Evolutionary conservation across 2,113 vertebrate species (phyloP).

Genomic region (Myrmophylax atrothorax): DNA sequence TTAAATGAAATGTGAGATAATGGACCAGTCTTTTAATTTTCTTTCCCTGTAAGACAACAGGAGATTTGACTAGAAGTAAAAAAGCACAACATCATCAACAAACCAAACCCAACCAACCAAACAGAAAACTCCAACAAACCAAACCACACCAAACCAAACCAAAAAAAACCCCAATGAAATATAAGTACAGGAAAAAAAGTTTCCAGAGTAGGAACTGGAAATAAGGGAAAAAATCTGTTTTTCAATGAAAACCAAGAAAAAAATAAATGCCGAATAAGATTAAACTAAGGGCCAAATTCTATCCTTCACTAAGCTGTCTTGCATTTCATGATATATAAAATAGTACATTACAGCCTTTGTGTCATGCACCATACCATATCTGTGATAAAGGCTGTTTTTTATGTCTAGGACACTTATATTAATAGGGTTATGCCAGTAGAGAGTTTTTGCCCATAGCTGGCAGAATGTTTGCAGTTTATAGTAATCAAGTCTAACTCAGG

Average conservation of each 20-base stretch:
- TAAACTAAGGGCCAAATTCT: not conserved
- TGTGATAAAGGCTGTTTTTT: not conserved
- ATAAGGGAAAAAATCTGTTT: not conserved
- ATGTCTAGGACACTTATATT: not conserved
- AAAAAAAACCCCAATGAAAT: constrained; percentile 46
- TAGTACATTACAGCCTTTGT: not conserved
- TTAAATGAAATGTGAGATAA: constrained; percentile 76
- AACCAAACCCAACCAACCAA: too few relatives aligned
- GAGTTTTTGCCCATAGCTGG: not conserved
- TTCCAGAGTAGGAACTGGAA: constrained; percentile 2
- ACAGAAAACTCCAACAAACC: too few relatives aligned
- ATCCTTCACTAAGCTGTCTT: not conserved
- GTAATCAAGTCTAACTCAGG: not conserved
- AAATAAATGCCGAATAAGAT: not conserved
- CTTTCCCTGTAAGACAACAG: constrained; percentile 44
- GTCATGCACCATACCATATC: not conserved
- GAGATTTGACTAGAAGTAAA: constrained; percentile 65
- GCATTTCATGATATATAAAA: not conserved
- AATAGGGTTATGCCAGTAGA: not conserved
- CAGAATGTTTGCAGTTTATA: not conserved
- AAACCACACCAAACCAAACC: constrained; percentile 43
- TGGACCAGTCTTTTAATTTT: constrained; percentile 46
- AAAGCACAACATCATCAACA: not conserved
- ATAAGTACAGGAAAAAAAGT: constrained; percentile 30
- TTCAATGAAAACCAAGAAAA: not conserved